Evolutionary conservation across 2,113 vertebrate species (phyloP).

Genomic region (Neomonachus schauinslandi): DNA sequence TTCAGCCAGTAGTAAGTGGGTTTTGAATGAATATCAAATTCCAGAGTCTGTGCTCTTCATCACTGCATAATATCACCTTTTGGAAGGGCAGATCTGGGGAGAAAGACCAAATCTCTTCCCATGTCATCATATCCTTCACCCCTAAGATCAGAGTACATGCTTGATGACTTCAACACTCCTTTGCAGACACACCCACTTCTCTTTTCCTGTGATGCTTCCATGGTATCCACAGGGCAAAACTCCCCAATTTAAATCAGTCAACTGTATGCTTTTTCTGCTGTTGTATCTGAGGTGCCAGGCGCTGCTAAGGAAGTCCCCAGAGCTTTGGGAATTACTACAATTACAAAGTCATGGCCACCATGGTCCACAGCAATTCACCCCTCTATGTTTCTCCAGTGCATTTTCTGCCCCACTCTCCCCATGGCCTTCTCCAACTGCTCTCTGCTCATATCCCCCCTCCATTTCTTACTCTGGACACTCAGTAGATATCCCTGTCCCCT

Average conservation of each 20-base stretch:
- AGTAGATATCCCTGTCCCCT: background rate
- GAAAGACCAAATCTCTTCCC: background rate
- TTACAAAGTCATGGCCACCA: background rate
- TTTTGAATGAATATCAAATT: background rate
- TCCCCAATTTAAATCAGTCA: background rate
- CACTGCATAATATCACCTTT: background rate
- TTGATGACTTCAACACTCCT: background rate
- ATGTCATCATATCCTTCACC: background rate
- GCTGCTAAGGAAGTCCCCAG: background rate
- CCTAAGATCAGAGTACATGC: background rate
- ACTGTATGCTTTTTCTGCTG: background rate
- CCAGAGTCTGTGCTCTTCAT: background rate
- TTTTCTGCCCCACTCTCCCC: background rate
- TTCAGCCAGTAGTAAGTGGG: background rate
- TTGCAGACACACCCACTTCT: background rate
- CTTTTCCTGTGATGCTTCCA: background rate
- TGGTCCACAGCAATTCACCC: no score
- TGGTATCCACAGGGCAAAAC: background rate
- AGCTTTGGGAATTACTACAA: background rate
- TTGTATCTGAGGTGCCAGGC: background rate
- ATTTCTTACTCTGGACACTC: background rate
- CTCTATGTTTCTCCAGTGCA: background rate
- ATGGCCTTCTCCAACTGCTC: background rate
- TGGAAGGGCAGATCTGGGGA: background rate
- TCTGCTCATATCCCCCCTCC: background rate